phyloP scores from a whole-genome alignment of 53 echinoderm and acorn worm species.

The Astropecten irregularis region DNA sequence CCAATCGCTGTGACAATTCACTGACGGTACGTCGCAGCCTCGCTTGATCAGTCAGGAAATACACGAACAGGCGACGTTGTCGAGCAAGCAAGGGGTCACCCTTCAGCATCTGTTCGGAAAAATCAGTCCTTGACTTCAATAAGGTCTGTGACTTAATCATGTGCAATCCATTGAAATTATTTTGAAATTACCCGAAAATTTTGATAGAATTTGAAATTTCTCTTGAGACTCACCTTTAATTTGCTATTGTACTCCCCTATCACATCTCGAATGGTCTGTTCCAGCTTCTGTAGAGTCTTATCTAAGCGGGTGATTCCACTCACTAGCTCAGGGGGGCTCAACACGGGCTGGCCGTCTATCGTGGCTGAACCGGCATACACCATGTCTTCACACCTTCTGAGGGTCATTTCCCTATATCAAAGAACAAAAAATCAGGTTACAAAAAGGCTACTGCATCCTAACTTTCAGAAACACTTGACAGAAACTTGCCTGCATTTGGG shows the following conservation, averaged over 20 bases:
- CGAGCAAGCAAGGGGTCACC: constrained; percentile 71
- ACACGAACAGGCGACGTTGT: constrained; percentile 81
- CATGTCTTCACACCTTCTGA: constrained; percentile 79
- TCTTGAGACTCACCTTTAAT: constrained; percentile 77
- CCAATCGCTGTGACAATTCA: constrained; percentile 54
- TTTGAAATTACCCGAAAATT: not conserved
- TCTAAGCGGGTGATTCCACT: constrained; percentile 86
- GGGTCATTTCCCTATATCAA: constrained; percentile 67
- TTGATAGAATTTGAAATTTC: too few species aligned
- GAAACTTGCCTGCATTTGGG: too few species aligned
- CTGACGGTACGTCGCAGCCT: constrained; percentile 69
- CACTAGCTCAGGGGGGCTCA: constrained; percentile 81
- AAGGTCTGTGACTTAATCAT: not conserved
- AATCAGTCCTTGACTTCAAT: not conserved
- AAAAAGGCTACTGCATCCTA: too few species aligned
- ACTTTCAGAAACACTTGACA: too few species aligned
- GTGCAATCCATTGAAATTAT: not conserved
- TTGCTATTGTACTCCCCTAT: constrained; percentile 91
- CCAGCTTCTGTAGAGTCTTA: constrained; percentile 73
- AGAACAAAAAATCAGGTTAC: not conserved
- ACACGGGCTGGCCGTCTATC: constrained; percentile 77
- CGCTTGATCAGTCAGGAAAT: constrained; percentile 85
- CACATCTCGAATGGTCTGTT: constrained; percentile 85
- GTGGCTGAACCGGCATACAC: constrained; percentile 87
- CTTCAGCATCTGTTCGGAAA: constrained; percentile 72